phyloP scores from a whole-genome alignment of 2,888 invertebrate species.

The Megalurothrips usitatus region DNA sequence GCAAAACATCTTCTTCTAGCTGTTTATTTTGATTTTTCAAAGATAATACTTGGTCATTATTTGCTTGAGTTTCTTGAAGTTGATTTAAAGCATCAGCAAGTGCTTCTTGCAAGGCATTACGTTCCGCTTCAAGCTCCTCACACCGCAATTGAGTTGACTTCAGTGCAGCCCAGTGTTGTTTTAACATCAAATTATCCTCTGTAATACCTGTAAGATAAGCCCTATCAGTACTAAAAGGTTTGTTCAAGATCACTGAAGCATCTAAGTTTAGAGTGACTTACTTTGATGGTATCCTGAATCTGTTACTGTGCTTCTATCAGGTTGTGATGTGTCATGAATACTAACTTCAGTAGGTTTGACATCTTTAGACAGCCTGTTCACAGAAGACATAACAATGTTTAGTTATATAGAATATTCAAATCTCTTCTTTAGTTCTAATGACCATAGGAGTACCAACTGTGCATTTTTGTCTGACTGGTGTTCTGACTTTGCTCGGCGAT shows the following conservation, averaged over 20 bases:
- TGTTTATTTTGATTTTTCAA: not conserved
- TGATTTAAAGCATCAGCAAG: not conserved
- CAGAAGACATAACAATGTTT: not conserved
- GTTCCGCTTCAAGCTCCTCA: constrained; percentile 4
- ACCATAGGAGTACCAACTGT: not conserved
- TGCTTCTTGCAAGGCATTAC: constrained; percentile 10
- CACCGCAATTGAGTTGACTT: not conserved
- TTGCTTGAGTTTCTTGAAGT: not conserved
- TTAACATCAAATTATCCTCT: not conserved
- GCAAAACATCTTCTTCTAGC: constrained; percentile 1
- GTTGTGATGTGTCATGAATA: not conserved
- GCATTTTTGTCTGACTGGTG: not conserved
- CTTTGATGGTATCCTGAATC: constrained; percentile 13
- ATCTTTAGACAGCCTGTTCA: not conserved
- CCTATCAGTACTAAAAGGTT: not conserved
- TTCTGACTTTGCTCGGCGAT: not conserved
- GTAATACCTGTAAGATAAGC: not conserved
- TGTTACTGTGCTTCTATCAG: not conserved
- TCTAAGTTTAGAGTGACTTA: not conserved
- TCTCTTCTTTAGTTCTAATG: not conserved
- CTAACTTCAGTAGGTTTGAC: not conserved
- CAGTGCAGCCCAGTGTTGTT: not conserved
- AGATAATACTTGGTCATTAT: not conserved
- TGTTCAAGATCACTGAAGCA: not conserved
- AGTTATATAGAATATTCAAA: not conserved